These are phyloP conservation scores for Formica selysi DNA, from an alignment of 1,140 invertebrate species.

Conservation along the genomic window DNA sequence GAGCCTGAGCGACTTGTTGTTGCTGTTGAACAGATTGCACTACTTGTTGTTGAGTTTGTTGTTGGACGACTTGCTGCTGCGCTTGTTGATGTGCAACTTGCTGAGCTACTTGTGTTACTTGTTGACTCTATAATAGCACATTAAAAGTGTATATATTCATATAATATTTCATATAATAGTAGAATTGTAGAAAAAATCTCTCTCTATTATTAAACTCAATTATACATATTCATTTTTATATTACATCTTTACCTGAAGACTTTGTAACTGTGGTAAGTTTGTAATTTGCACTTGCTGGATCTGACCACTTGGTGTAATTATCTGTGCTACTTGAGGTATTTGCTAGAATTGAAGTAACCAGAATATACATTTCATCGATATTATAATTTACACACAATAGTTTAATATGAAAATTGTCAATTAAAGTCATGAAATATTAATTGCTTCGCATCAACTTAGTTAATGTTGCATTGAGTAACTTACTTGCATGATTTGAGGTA, in stretches of 20 bases:
- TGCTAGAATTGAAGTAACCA: conserved; percentile 77
- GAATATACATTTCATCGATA: conserved; percentile 32
- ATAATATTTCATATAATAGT: neutral
- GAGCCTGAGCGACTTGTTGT: conserved; percentile 83
- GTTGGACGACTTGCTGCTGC: conserved; percentile 81
- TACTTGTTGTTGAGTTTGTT: conserved; percentile 83
- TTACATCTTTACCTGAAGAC: conserved; percentile 81
- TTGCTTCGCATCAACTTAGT: conserved; percentile 1
- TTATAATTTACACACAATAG: conserved; percentile 80
- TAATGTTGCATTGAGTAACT: conserved; percentile 1
- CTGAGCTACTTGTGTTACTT: conserved; percentile 81
- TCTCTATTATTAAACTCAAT: neutral
- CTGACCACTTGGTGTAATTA: conserved; percentile 94
- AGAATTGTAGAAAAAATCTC: neutral
- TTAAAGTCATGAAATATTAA: conserved; percentile 1
- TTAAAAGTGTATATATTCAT: neutral
- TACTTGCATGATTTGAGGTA: conserved; percentile 91
- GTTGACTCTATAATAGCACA: conserved; percentile 63
- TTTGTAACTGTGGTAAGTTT: conserved; percentile 88
- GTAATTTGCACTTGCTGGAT: conserved; percentile 95
- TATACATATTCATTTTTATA: neutral
- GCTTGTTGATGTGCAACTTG: conserved; percentile 84
- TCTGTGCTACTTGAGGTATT: conserved; percentile 92
- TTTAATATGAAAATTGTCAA: conserved; percentile 78
- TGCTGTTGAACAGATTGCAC: conserved; percentile 81